Base-by-base conservation (phyloP, 2,888 invertebrate species). In the Hesperia comma region DNA sequence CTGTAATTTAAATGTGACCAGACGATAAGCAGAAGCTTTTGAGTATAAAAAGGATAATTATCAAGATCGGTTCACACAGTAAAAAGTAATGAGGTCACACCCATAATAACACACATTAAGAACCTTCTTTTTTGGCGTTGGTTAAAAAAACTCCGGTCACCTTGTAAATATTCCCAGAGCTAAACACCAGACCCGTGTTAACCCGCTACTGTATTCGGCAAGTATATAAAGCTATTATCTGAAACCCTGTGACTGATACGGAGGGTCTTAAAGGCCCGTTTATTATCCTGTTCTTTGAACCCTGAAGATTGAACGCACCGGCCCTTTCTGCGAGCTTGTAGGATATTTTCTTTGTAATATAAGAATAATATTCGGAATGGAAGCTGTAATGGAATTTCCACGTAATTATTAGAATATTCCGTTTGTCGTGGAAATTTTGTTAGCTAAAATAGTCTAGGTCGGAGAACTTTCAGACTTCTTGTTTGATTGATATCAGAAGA, bases 231-330 rank as follows among this genome's bases (percentile, higher is more conserved):
- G 49, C 49, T 49, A 49, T 49, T 49, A 53, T 32, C 53, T 32
- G 32, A 53, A 61, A 61, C 53, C 51, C 61, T 15, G 53, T 61
- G 53, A 53, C 40, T 32, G 37, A 21, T 56, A 58, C 32, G 12
- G 51, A 33, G 41, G 57, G 57, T 41, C 51, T 14, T 21, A 12
- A 19, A 17, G 51, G 51, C 63, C 63, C 63, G 63, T 58, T 53
- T 64, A 64, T 64, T 58, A 64, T 64, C 53, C 64, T 58, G 58
- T 58, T 58, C 58, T 53, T 58, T 64, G 53, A 64, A 53, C 53
- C 53, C 37, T 17, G 19, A 51, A 57, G 49, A 51, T 58, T 53
- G 64, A 53, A 58, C 41, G 53, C 40, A 26, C 14, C 6, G 51
- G 40, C 37, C 53, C 53, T 58, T 58, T 19, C 49, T 14, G 8